Evolutionary conservation across 2,888 invertebrate genomes (phyloP), one percentile per base, ranked within the genome.

Genomic region (Drosophila sordidapex): DNA sequence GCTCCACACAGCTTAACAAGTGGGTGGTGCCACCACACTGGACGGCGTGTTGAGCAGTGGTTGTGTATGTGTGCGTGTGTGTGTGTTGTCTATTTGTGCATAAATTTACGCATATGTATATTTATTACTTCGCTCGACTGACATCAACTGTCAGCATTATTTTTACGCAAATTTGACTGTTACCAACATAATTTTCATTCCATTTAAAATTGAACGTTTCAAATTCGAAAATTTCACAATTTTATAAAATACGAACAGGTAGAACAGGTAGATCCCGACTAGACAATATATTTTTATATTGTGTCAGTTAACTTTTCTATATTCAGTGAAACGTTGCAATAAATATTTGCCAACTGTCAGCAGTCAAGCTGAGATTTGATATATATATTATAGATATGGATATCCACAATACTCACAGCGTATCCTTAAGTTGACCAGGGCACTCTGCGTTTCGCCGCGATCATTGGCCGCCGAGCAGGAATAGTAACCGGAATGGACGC

Each of bases 391-490:
- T 27, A 35, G 4, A 18, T 31, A 15, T 8, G 15, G 15, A 25
- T 46, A 8, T 25, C 1, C 1, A 2, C 1, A 18, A 48, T 82
- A 96, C 97, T 96, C 93, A 97, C 97, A 97, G 93, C 97, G 96
- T 91, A 97, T 97, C 87, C 97, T 95, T 31, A 97, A 94, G 87
- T 95, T 95, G 35, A 97, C 97, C 59, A 96, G 94, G 68, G 96
- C 95, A 90, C 97, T 97, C 75, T 96, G 95, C 7, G 97, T 97
- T 92, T 97, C 97, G 18, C 97, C 97, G 60, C 96, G 95, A 65
- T 96, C 95, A 93, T 98, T 98, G 81, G 96, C 96, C 29, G 97
- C 97, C 67, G 96, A 94, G 91, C 98, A 98, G 71, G 97, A 96
- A 93, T 97, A 98, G 87, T 96, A 95, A 7, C 98, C 98, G 73